Percentiles rank a stretch among this genome's conserved stretches.
phyloP scores from a whole-genome alignment of 2,888 invertebrate species.

The Ellobium chinense region DNA sequence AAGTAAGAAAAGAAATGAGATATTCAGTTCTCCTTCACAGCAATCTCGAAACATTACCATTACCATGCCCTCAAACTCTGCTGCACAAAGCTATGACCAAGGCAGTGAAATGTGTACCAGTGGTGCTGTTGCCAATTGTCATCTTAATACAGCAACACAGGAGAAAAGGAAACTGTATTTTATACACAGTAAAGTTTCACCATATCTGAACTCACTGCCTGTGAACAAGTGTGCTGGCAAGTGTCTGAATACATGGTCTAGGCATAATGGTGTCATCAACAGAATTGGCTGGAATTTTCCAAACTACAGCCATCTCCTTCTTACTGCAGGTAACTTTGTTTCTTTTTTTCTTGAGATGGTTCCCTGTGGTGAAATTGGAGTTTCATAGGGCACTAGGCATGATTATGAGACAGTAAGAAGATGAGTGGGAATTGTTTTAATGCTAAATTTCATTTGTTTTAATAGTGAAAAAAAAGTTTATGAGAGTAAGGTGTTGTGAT shows the following conservation, averaged over 20 bases:
- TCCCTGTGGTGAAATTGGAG: no score
- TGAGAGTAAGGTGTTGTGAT: no score
- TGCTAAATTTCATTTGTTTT: no score
- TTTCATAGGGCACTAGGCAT: no score
- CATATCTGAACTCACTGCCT: conserved; percentile 34
- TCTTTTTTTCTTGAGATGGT: no score
- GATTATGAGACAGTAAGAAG: no score
- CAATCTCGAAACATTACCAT: no score
- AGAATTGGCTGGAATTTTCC: conserved; percentile 72
- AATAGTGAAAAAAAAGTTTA: no score
- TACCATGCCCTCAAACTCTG: not conserved
- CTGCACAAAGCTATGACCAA: not conserved
- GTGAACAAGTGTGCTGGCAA: conserved; percentile 42
- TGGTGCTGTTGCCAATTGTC: not conserved
- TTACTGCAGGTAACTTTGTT: conserved; percentile 65
- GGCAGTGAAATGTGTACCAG: not conserved
- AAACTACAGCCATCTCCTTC: conserved; percentile 73
- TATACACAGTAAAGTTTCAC: conserved; percentile 67
- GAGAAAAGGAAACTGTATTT: conserved; percentile 60
- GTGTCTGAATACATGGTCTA: conserved; percentile 45
- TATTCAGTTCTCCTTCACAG: no score
- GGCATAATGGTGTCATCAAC: conserved; percentile 70
- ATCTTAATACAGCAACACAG: not conserved
- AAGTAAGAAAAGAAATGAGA: no score
- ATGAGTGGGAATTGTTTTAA: no score